A percentile compares a stretch with the other conserved stretches of the same genome.
Evolutionary conservation across 1,140 invertebrate species (phyloP).

Genomic region (Streblospio benedicti): DNA sequence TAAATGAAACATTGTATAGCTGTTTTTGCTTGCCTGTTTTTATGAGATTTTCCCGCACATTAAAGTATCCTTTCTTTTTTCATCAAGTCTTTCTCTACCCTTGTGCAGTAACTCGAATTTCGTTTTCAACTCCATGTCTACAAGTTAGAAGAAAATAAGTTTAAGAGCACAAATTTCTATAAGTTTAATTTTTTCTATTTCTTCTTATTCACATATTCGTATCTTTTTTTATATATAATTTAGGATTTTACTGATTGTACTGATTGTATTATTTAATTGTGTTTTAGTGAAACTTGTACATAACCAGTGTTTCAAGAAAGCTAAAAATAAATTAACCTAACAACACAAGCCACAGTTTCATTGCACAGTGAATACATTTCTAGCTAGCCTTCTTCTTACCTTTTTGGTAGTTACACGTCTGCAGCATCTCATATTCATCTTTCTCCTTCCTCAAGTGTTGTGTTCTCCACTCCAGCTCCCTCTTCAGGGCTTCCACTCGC

Average conservation of each 20-base stretch:
- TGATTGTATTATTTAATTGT: no score
- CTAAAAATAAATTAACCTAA: background rate
- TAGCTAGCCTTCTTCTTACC: constrained; percentile 3
- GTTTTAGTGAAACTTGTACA: no score
- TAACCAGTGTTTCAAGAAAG: no score
- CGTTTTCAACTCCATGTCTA: constrained; percentile 54
- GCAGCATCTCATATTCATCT: constrained; percentile 22
- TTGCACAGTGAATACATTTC: background rate
- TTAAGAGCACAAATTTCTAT: no score
- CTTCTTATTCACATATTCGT: no score
- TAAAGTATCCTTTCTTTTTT: constrained; percentile 52
- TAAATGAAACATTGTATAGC: background rate
- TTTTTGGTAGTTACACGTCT: constrained; percentile 13
- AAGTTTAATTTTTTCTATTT: no score
- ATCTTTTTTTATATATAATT: no score
- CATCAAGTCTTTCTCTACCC: constrained; percentile 54
- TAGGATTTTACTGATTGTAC: no score
- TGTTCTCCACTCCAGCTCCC: constrained; percentile 47
- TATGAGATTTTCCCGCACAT: constrained; percentile 25
- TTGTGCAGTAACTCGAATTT: constrained; percentile 53
- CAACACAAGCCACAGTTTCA: background rate
- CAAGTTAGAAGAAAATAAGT: constrained; percentile 26
- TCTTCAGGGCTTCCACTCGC: constrained; percentile 32
- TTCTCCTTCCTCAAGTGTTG: constrained; percentile 33
- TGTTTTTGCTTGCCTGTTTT: no score